A percentile compares a stretch with the other conserved stretches of the same genome.
Evolutionary conservation across 2,113 vertebrate genomes (phyloP).

Genomic region (Phaethornis superciliosus): DNA sequence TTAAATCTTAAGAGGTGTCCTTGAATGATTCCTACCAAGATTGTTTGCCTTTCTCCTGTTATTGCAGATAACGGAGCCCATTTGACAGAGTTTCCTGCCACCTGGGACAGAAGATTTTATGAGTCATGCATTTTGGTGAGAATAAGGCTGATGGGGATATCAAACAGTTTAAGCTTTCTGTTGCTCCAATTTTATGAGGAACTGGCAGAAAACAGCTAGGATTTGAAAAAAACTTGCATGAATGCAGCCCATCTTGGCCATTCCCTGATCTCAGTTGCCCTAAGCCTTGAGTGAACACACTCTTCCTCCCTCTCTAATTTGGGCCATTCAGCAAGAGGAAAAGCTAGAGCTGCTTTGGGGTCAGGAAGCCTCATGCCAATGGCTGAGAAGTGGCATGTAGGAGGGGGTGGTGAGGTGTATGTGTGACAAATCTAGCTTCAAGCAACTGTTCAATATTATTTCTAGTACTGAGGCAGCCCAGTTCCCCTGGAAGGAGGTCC

Average conservation of each 20-base stretch:
- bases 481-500: not conserved
- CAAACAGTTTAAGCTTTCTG: not conserved
- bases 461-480: not conserved
- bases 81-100: not conserved
- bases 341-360: not conserved
- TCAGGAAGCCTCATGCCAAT: not conserved
- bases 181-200: not conserved
- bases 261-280: not conserved
- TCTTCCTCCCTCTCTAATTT: not conserved
- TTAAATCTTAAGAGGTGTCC: not conserved
- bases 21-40: not conserved
- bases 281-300: not conserved
- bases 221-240: not conserved
- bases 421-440: not conserved
- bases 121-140: fast-evolving
- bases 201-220: not conserved
- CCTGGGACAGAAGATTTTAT: not conserved
- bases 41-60: not conserved
- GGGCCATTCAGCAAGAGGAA: not conserved
- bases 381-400: not conserved
- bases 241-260: not conserved
- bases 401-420: no score
- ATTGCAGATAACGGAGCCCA: not conserved
- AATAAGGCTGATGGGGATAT: not conserved
- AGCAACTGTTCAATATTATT: not conserved